Evolutionary conservation across 1,140 invertebrate genomes (phyloP).

Genomic region (Sesamia nonagrioides): DNA sequence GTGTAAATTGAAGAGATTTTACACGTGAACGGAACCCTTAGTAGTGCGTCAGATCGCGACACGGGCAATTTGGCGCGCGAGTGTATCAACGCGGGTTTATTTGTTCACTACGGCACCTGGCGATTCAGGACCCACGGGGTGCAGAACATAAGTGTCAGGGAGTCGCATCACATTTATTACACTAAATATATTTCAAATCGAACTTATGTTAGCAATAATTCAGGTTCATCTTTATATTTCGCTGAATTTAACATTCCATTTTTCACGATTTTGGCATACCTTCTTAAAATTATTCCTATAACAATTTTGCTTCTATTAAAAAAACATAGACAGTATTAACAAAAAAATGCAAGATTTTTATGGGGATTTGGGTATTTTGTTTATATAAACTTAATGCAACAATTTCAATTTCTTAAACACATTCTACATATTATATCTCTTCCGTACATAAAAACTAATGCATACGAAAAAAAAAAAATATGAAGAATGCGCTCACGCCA

Average conservation of each 20-base stretch:
- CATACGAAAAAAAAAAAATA: background rate
- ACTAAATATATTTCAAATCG: constrained; percentile 5
- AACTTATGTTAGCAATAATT: background rate
- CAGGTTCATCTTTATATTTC: background rate
- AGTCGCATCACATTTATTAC: constrained; percentile 50
- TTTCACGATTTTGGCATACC: too few relatives aligned
- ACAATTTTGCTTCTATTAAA: too few relatives aligned
- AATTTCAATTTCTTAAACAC: too few relatives aligned
- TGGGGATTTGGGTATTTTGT: too few relatives aligned
- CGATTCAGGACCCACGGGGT: constrained; percentile 64
- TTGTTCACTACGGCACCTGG: constrained; percentile 76
- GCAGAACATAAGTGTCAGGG: constrained; percentile 57
- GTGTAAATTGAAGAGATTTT: constrained; percentile 75
- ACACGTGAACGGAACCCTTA: constrained; percentile 74
- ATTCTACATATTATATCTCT: too few relatives aligned
- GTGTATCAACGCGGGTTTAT: constrained; percentile 68
- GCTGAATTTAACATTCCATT: background rate
- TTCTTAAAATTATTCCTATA: too few relatives aligned
- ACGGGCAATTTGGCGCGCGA: constrained; percentile 80
- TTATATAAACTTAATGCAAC: too few relatives aligned
- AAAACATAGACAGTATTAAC: too few relatives aligned
- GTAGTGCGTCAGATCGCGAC: constrained; percentile 74
- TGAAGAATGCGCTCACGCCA: constrained; percentile 7
- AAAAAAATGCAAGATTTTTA: too few relatives aligned
- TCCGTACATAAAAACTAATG: background rate